Evolutionary conservation across 2,797 vertebrate genomes (phyloP), one percentile per base, ranked within the genome.

Genomic region (Okamejei kenojei): DNA sequence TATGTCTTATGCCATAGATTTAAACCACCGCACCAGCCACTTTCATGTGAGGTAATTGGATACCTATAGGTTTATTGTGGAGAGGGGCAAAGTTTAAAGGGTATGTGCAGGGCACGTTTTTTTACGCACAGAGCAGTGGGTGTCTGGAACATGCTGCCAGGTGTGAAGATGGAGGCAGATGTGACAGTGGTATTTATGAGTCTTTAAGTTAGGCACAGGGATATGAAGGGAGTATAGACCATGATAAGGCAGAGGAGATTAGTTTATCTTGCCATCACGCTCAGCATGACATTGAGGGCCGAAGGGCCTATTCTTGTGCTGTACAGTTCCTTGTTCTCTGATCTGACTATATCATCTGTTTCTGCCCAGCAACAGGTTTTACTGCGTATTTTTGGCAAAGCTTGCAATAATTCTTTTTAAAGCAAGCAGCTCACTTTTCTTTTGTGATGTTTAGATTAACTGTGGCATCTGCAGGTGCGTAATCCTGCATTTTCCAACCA

Each of bases 401-500:
- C 15, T 19, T 32, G 29, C 84, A 88, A 19, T 65, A 11, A 11
- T 65, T 32, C 61, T 32, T 65, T 9, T 32, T n/a, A n/a, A 7
- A 65, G 58, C 61, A 63, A 15, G 15, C 61, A 88, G n/a, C 7
- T 17, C 19, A 8, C 26, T 35, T 32, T 68, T 19, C 61, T 68
- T 1, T 68, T 65, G 29, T 35, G 84, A 88, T 68, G 15, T 88
- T 88, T 35, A 19, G 7, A 88, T 65, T 68, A 86, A 63, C 61
- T n/a, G 26, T 86, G 61, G 84, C 63, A 35, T 9, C 17, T 35
- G 84, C 61, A 68, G n/a, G 17, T 35, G 84, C 65, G 35, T 68
- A 88, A 35, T 88, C n/a, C 84, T 68, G 17, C 15, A 65, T 68
- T 88, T 68, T 68, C 61, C n/a, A 86, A 68, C 81, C 84, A 68